Evolutionary conservation across 2,797 vertebrate species (phyloP).

Genomic region (Channallabes apus): DNA sequence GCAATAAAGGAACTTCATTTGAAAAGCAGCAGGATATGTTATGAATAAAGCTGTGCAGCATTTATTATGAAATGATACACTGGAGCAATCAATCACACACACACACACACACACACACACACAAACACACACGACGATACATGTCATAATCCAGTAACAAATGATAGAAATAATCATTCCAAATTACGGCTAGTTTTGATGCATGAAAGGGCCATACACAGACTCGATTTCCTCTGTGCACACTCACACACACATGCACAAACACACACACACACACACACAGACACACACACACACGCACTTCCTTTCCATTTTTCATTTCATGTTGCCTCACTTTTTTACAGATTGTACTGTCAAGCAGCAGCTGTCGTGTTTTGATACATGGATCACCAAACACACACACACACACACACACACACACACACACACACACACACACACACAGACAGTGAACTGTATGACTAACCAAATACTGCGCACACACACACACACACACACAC

Average conservation of each 20-base stretch:
- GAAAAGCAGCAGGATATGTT: constrained; percentile 13
- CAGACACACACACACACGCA: constrained; percentile 30
- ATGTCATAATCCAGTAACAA: constrained; percentile 31
- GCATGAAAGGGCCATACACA: constrained; percentile 11
- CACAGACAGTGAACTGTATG: not conserved
- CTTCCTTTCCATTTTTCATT: constrained; percentile 46
- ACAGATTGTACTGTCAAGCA: constrained; percentile 54
- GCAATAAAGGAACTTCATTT: not conserved
- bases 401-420: constrained; percentile 21
- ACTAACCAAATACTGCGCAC: not conserved
- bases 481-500: not conserved
- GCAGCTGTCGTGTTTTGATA: constrained; percentile 55
- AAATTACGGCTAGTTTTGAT: constrained; percentile 26
- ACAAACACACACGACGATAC: constrained; percentile 1
- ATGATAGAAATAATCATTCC: constrained; percentile 21
- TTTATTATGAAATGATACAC: constrained; percentile 22
- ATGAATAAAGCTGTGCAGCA: not conserved
- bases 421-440: constrained; percentile 16
- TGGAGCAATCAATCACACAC: constrained; percentile 16
- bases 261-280: constrained; percentile 27
- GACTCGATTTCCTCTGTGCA: constrained; percentile 7
- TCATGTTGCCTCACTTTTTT: constrained; percentile 43
- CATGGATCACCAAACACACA: constrained; percentile 34
- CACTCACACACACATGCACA: constrained; percentile 7
- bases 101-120: constrained; percentile 18